phyloP scores from a whole-genome alignment of 2,797 vertebrate genomes.

The Sarcophilus harrisii region DNA sequence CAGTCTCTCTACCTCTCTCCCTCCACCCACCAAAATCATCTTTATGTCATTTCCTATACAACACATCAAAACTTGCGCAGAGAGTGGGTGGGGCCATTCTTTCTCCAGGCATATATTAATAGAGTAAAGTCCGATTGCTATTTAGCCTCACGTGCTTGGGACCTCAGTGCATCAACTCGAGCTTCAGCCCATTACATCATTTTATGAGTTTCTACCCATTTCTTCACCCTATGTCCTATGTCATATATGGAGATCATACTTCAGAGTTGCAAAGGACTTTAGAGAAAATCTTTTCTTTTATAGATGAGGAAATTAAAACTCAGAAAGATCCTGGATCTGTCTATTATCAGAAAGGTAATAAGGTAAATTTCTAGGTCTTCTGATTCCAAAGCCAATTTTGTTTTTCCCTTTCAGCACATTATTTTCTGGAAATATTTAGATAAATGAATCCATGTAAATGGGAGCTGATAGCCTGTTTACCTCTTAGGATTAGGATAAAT shows the following conservation, averaged over 20 bases:
- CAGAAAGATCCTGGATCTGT: neutral
- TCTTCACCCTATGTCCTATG: neutral
- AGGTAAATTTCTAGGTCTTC: neutral
- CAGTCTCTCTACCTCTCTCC: too few relatives aligned
- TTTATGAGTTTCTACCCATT: neutral
- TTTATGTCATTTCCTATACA: too few relatives aligned
- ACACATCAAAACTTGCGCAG: too few relatives aligned
- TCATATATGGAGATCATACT: neutral
- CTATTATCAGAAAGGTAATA: neutral
- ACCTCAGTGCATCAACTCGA: too few relatives aligned
- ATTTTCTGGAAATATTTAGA: neutral
- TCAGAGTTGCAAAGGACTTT: neutral
- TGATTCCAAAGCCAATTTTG: neutral
- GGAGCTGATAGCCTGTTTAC: neutral
- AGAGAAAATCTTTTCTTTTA: neutral
- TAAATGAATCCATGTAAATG: neutral
- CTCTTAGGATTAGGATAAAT: neutral
- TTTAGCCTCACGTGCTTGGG: too few relatives aligned
- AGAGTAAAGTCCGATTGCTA: too few relatives aligned
- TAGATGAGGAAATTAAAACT: neutral
- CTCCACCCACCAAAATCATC: too few relatives aligned
- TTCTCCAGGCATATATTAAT: too few relatives aligned
- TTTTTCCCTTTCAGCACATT: neutral
- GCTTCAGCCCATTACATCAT: too few relatives aligned
- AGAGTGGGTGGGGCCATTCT: too few relatives aligned